Evolutionary conservation across 2,888 invertebrate genomes (phyloP).

Genomic region (Copidosoma aretas): DNA sequence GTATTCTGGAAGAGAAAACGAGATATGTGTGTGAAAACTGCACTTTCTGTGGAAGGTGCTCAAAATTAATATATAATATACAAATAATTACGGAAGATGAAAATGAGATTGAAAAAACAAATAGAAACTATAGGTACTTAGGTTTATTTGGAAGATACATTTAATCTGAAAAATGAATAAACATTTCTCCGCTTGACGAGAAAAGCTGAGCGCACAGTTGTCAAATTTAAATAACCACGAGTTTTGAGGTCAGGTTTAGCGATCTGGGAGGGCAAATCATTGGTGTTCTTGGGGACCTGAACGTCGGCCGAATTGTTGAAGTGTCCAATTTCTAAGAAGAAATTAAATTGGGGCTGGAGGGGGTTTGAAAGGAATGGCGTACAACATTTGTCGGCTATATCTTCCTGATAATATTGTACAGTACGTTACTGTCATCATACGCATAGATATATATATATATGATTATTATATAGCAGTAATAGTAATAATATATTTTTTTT

Average conservation of each 20-base stretch:
- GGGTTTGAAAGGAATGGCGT: constrained; percentile 19
- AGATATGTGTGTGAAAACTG: not conserved
- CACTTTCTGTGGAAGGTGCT: not conserved
- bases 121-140: not conserved
- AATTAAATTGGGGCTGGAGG: not conserved
- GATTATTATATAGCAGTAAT: constrained; percentile 32
- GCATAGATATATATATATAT: constrained; percentile 38
- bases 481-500: constrained; percentile 26
- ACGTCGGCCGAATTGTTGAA: not conserved
- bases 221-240: constrained; percentile 14
- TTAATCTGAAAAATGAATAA: not conserved
- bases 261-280: not conserved
- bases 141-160: not conserved
- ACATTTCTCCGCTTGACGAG: not conserved
- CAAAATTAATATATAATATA: not conserved
- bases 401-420: constrained; percentile 36
- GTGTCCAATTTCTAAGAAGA: not conserved
- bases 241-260: not conserved
- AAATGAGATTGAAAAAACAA: not conserved
- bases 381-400: constrained; percentile 26
- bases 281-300: constrained; percentile 18
- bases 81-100: not conserved
- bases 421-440: constrained; percentile 34
- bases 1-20: constrained; percentile 25
- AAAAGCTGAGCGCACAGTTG: constrained; percentile 2